phyloP scores from a whole-genome alignment of 2,113 vertebrate species.

The Felis catus region DNA sequence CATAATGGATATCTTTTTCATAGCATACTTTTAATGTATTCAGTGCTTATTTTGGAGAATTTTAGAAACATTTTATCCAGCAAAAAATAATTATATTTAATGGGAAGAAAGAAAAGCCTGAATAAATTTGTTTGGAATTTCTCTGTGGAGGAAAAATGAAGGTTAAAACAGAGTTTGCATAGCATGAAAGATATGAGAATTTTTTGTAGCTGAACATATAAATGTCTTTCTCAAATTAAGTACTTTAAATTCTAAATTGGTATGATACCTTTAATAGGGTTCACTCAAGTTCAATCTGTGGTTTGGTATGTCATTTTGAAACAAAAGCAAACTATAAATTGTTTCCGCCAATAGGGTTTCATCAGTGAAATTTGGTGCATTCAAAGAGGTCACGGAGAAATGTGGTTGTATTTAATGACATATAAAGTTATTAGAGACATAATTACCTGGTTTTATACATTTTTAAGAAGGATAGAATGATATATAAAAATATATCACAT shows the following conservation, averaged over 20 bases:
- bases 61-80: conserved; percentile 21
- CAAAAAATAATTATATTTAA: neutral
- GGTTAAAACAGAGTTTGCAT: neutral
- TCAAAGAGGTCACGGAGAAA: neutral
- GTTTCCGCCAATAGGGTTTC: neutral
- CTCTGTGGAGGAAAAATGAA: neutral
- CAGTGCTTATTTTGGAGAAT: neutral
- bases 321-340: neutral
- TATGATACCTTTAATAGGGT: conserved; percentile 12
- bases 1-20: neutral
- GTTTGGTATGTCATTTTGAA: conserved; percentile 36
- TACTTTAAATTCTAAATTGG: conserved; percentile 33
- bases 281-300: conserved; percentile 54
- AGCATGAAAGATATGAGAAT: conserved; percentile 15
- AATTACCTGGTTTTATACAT: neutral
- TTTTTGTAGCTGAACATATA: conserved; percentile 18
- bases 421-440: neutral
- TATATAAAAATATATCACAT: neutral
- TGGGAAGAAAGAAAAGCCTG: neutral
- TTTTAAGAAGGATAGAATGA: neutral
- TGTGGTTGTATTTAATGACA: neutral
- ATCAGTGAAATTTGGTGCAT: neutral
- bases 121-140: conserved; percentile 24
- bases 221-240: conserved; percentile 43
- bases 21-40: neutral